Evolutionary conservation across 2,113 vertebrate species (phyloP).

Genomic region (Oxyura jamaicensis): DNA sequence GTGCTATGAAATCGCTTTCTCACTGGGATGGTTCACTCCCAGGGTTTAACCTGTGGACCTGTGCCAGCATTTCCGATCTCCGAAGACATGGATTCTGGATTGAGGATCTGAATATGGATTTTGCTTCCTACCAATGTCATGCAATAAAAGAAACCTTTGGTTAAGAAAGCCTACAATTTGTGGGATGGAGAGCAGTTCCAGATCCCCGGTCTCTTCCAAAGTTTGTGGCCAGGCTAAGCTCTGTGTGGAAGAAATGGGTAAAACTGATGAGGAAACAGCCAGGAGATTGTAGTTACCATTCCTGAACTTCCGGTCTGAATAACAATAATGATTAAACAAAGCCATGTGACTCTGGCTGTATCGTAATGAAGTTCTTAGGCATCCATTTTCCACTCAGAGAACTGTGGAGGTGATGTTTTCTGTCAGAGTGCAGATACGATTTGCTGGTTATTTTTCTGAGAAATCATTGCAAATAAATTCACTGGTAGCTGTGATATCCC

Average conservation of each 20-base stretch:
- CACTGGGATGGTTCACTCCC: background rate
- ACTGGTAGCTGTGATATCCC: background rate
- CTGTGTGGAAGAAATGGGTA: background rate
- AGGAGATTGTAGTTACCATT: background rate
- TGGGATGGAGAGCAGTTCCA: background rate
- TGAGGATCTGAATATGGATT: background rate
- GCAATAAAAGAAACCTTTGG: background rate
- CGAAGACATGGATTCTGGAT: background rate
- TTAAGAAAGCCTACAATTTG: background rate
- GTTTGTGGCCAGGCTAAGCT: background rate
- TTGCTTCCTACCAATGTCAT: background rate
- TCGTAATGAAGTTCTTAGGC: background rate
- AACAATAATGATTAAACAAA: background rate
- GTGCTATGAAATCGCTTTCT: background rate
- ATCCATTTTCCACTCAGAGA: background rate
- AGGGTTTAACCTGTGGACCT: background rate
- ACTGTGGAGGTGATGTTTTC: background rate
- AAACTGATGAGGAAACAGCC: background rate
- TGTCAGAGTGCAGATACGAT: background rate
- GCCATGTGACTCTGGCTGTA: background rate
- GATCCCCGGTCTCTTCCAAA: background rate
- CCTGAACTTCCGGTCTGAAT: background rate
- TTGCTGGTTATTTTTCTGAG: background rate
- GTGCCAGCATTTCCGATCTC: background rate
- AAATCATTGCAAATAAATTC: background rate